Base-by-base conservation (phyloP, 1,140 invertebrate genomes). In the Penaeus chinensis region DNA sequence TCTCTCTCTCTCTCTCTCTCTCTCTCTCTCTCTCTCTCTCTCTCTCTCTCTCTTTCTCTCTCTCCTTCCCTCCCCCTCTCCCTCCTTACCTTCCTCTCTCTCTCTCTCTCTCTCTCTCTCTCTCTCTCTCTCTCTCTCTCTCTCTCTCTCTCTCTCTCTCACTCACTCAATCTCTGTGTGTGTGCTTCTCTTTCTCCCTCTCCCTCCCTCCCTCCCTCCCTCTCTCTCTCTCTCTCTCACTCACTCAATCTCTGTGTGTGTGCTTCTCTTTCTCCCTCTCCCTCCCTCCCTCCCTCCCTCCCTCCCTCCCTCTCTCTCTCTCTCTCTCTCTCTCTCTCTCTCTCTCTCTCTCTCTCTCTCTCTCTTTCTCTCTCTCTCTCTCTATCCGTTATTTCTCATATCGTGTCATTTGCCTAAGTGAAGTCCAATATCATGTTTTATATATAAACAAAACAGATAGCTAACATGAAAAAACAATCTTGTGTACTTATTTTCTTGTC, bases 121-220 rank as follows among this genome's bases (percentile, higher is more conserved):
- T 79, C n/a, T 19, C 77, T 10, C 77, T 79, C 19, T 47, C 77
- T 79, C 37, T 79, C 19, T 5, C 77, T 79, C 77, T 47, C 27
- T 4, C 77, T 79, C 3, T 47, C 77, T 42, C 77, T 42, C 27
- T 11, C 77, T 47, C 77, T 47, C 77, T 42, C 42, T 47, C 37
- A 11, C 37, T 7, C 27, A 13, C 76, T 78, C 76, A 13, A 27
- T 78, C 76, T n/a, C 76, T n/a, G 27, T n/a, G 11, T 4, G 11
- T 20, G 19, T 42, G 3, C 42, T 18, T 4, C 42, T 24, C 4
- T 79, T 8, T 79, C 10, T 47, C 77, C 24, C 77, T 37, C 77
- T 22, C 77, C 8, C 77, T 47, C 27, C 19, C 77, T 10, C 8
- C 8, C 37, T 13, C 77, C 4, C 8, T 42, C 8, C 24, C 42